Evolutionary conservation across 2,113 vertebrate species (phyloP).

Genomic region (Pterophyllum scalare): DNA sequence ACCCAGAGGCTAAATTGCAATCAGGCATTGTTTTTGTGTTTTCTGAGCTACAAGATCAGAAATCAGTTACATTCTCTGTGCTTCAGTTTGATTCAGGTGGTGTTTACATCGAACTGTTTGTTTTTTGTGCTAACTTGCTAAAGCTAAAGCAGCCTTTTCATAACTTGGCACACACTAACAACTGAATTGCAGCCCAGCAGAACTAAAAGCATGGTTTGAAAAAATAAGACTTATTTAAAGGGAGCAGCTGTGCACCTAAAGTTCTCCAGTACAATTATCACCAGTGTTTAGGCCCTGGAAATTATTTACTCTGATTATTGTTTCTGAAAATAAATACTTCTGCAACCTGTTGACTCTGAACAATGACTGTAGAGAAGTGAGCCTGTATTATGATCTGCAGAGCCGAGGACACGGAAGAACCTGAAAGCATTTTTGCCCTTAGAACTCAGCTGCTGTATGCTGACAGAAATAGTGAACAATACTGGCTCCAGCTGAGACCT

Average conservation of each 20-base stretch:
- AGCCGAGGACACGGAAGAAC: neutral
- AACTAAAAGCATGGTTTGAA: neutral
- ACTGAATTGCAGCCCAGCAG: neutral
- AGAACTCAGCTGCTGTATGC: neutral
- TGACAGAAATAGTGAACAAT: neutral
- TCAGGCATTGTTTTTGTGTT: too few species aligned
- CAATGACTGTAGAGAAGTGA: neutral
- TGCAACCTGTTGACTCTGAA: too few species aligned
- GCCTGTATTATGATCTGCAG: neutral
- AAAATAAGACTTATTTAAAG: neutral
- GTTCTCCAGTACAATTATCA: neutral
- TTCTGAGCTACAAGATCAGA: too few species aligned
- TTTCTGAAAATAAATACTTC: too few species aligned
- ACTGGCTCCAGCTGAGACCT: constrained; percentile 2
- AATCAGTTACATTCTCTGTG: neutral
- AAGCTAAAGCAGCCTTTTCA: neutral
- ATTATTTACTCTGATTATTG: too few species aligned
- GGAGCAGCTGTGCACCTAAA: neutral
- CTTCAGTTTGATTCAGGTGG: neutral
- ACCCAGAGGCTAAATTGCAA: too few species aligned
- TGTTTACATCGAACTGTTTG: neutral
- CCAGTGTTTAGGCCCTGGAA: neutral
- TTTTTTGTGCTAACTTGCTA: neutral
- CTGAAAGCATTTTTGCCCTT: neutral
- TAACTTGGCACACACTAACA: neutral